A percentile compares a stretch with the other conserved stretches of the same genome.
Evolutionary conservation across 1,140 invertebrate genomes (phyloP).

Genomic region (Atta colombica): DNA sequence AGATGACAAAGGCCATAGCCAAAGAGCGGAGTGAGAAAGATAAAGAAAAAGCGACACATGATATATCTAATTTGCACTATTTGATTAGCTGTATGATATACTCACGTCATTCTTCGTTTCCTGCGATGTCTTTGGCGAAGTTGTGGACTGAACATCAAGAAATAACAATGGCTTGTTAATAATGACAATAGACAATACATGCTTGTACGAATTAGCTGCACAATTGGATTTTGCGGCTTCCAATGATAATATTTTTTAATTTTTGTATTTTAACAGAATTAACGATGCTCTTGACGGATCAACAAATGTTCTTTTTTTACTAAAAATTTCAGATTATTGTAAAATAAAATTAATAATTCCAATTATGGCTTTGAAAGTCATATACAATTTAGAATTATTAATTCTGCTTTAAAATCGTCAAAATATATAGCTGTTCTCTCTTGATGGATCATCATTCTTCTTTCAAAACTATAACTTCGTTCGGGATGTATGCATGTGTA

Average conservation of each 20-base stretch:
- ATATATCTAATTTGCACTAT: slow-evolving; percentile 26
- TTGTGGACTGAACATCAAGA: slow-evolving; percentile 84
- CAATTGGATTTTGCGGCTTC: slow-evolving; percentile 11
- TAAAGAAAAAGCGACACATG: slow-evolving; percentile 31
- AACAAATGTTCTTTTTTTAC: neutral
- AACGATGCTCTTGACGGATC: neutral
- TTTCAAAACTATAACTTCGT: neutral
- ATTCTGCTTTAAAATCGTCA: neutral
- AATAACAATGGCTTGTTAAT: slow-evolving; percentile 84
- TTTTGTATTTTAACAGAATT: slow-evolving; percentile 15
- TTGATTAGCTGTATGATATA: slow-evolving; percentile 67
- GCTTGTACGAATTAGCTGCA: slow-evolving; percentile 62
- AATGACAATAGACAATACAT: slow-evolving; percentile 76
- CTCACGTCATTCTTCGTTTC: slow-evolving; percentile 81
- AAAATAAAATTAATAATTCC: slow-evolving; percentile 21
- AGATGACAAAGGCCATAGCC: slow-evolving; percentile 9
- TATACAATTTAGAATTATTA: slow-evolving; percentile 7
- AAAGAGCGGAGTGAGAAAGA: neutral
- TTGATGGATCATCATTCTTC: slow-evolving; percentile 18
- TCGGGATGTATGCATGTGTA: neutral
- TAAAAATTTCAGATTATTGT: neutral
- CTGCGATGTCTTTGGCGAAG: slow-evolving; percentile 82
- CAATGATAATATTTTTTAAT: slow-evolving; percentile 10
- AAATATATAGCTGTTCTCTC: neutral
- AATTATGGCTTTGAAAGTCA: neutral